A percentile compares a stretch with the other conserved stretches of the same genome.
Conservation (phyloP, 2,888 invertebrate genomes). For the Heteromurus nitidus region DNA sequence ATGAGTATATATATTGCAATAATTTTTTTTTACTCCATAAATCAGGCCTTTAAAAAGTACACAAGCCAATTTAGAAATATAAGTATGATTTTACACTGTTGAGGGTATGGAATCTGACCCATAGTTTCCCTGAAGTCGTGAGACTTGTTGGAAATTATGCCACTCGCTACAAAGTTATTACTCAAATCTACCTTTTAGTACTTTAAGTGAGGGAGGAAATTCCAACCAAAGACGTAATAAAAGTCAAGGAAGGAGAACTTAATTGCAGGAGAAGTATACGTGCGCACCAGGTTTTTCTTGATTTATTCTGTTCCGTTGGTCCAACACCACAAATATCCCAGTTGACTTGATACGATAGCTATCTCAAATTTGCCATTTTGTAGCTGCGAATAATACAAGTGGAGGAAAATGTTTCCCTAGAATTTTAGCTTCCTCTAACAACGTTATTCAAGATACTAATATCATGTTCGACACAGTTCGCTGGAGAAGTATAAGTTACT, state of each 20-base stretch:
- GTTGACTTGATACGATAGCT: neutral
- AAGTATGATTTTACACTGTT: too few relatives aligned
- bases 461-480: neutral
- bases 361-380: neutral
- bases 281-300: neutral
- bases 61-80: neutral
- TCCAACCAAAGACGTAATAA: too few relatives aligned
- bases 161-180: neutral
- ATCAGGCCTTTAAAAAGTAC: too few relatives aligned
- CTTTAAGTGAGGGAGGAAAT: neutral
- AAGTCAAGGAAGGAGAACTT: too few relatives aligned
- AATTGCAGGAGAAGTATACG: neutral
- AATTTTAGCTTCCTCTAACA: neutral
- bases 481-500: neutral
- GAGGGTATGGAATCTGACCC: too few relatives aligned
- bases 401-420: neutral
- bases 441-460: neutral
- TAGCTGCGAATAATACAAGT: neutral
- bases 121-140: neutral
- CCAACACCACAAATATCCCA: conserved; percentile 15
- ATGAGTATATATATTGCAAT: too few relatives aligned
- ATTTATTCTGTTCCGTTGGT: conserved; percentile 14
- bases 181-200: neutral
- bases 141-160: neutral
- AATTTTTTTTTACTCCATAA: too few relatives aligned